These are phyloP conservation scores for Zaprionus davidi DNA, from an alignment of 1,140 invertebrate genomes.

Conservation along the genomic window DNA sequence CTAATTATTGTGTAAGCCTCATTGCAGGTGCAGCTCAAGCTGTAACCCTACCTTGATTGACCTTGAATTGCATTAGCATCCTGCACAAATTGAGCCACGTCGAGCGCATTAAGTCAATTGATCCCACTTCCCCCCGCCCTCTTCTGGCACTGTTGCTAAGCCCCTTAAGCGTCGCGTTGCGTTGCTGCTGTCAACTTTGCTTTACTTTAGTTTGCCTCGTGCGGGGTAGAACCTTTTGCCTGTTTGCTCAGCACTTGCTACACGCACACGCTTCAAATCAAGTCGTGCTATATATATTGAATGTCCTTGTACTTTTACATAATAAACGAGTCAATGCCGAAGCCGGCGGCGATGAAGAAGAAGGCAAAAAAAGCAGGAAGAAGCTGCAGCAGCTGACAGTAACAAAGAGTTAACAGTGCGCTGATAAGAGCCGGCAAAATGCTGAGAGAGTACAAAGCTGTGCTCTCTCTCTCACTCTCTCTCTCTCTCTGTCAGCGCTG, in stretches of 20 bases:
- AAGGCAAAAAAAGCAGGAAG: constrained; percentile 26
- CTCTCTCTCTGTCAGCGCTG: constrained; percentile 27
- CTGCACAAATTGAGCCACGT: neutral
- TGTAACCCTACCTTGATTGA: neutral
- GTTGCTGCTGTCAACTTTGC: constrained; percentile 21
- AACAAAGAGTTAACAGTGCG: constrained; percentile 44
- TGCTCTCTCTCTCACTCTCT: neutral
- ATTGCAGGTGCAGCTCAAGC: neutral
- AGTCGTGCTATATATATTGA: constrained; percentile 40
- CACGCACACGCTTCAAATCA: constrained; percentile 49
- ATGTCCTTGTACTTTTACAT: constrained; percentile 79
- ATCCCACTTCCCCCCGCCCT: neutral
- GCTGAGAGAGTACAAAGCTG: constrained; percentile 18
- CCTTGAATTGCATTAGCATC: constrained; percentile 16
- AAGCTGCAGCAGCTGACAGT: constrained; percentile 12
- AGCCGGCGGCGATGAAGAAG: constrained; percentile 23
- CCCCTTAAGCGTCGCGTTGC: constrained; percentile 20
- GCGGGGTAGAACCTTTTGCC: neutral
- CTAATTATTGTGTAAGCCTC: neutral
- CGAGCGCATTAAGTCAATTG: constrained; percentile 44
- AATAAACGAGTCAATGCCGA: constrained; percentile 64
- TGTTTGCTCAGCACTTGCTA: constrained; percentile 68
- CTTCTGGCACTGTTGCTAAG: constrained; percentile 21
- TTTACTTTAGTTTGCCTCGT: constrained; percentile 9
- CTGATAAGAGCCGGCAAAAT: constrained; percentile 76